Evolutionary conservation across 2,888 invertebrate species (phyloP).

Genomic region (Blastobasis lacticolella): DNA sequence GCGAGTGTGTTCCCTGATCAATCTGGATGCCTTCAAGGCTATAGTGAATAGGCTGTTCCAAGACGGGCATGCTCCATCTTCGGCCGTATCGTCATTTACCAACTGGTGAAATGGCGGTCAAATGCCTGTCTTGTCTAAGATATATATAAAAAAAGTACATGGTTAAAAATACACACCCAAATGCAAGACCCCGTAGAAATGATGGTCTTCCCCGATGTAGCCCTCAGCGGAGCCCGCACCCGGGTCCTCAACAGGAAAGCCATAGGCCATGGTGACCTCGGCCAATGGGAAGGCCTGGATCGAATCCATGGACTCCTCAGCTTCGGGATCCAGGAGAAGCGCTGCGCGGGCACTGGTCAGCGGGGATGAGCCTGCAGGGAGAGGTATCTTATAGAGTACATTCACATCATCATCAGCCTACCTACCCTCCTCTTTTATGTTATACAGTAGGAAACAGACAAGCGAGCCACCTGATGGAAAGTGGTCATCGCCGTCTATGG

Average conservation of each 20-base stretch:
- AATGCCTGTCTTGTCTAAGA: too few relatives aligned
- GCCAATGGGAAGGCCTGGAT: conserved; percentile 22
- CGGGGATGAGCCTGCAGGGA: conserved; percentile 28
- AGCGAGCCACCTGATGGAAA: too few relatives aligned
- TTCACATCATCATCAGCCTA: neutral
- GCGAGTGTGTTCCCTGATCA: too few relatives aligned
- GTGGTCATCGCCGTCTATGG: too few relatives aligned
- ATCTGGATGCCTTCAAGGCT: too few relatives aligned
- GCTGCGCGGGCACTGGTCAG: conserved; percentile 31
- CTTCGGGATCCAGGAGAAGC: conserved; percentile 41
- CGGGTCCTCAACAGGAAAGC: conserved; percentile 47
- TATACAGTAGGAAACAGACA: too few relatives aligned
- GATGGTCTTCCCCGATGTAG: conserved; percentile 56
- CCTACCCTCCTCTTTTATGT: neutral
- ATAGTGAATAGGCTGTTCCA: too few relatives aligned
- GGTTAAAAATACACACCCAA: conserved; percentile 28
- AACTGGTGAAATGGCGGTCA: too few relatives aligned
- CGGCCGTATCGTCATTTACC: too few relatives aligned
- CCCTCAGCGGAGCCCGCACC: conserved; percentile 54
- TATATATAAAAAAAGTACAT: too few relatives aligned
- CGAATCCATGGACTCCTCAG: conserved; percentile 13
- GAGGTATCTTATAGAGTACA: neutral
- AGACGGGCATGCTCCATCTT: too few relatives aligned
- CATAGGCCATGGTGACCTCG: conserved; percentile 49
- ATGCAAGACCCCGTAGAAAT: conserved; percentile 59